phyloP scores from a whole-genome alignment of 2,888 invertebrate genomes.

The Ischnura elegans region DNA sequence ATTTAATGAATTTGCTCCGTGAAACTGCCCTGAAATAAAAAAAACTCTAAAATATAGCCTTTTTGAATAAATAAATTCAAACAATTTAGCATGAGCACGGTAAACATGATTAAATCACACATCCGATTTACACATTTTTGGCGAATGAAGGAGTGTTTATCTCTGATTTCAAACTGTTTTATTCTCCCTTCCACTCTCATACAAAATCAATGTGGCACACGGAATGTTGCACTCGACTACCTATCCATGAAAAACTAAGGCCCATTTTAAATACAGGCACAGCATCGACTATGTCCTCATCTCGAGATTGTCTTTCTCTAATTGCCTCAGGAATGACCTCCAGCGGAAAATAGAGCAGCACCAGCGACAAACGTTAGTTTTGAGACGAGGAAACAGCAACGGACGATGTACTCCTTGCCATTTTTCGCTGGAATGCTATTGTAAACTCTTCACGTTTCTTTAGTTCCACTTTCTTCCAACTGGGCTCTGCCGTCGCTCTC shows the following conservation, averaged over 20 bases:
- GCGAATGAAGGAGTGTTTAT: neutral
- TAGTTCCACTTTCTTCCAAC: neutral
- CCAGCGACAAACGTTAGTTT: neutral
- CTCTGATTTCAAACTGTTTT: neutral
- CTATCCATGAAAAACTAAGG: constrained; percentile 5
- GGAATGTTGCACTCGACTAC: neutral
- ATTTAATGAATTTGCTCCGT: too few species aligned
- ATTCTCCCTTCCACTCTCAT: neutral
- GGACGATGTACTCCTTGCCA: neutral
- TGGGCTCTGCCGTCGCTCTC: neutral
- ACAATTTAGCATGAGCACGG: too few species aligned
- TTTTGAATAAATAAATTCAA: too few species aligned
- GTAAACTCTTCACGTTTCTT: neutral
- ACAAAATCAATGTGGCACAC: neutral
- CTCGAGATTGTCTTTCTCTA: neutral
- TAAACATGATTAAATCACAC: too few species aligned
- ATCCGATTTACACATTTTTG: too few species aligned
- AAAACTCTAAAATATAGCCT: too few species aligned
- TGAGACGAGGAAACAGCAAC: neutral
- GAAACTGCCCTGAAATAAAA: too few species aligned
- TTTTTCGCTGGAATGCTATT: neutral
- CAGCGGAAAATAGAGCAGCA: neutral
- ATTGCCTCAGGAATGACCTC: neutral
- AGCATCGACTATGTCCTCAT: neutral
- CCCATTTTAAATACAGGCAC: neutral